Base-by-base conservation (phyloP, 2,888 invertebrate species). In the Hyles lineata region DNA sequence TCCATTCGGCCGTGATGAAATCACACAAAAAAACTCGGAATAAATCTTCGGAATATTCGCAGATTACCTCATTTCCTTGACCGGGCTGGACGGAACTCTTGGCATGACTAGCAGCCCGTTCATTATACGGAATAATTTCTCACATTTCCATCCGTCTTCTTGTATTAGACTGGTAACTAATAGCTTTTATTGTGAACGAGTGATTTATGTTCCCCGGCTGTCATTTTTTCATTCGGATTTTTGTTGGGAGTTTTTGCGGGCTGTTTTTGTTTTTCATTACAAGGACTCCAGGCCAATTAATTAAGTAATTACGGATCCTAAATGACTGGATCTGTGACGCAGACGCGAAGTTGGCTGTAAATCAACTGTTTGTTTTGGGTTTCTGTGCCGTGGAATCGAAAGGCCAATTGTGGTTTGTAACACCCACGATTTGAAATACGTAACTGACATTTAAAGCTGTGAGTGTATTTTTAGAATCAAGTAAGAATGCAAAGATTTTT, bases 61-160 rank as follows among this genome's bases (percentile, higher is more conserved):
- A 67, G 67, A 67, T 67, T 67, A 67, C 50, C 67, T 67, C 50
- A 43, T 67, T 50, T 67, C 67, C 67, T 67, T 67, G 43, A 67
- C 67, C 67, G 67, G 55, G 5, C 55, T 55, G 55, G 55, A 43
- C 23, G 43, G 23, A 23, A 23, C 23, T 63, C 63, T 67, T 50
- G 67, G 67, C 67, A 67, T 67, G 62, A 71, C 59, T 62, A 60
- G 70, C 70, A 32, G 52, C 29, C 50, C 55, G 61, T 55, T 69
- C 60, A 73, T 73, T 73, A 72, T 70, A 62, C 61, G 50, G 32
- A 61, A 73, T 73, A 52, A 73, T 70, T 70, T 58, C 61, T 59
- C 50, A 60, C 72, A 43, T 50, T 69, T 73, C 72, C 70, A 70
- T 73, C 62, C 61, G 70, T 70, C 59, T 62, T 52, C 61, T 35